Percentiles rank a stretch among this genome's conserved stretches.
These are phyloP conservation scores for Athalia circularis DNA, from an alignment of 2,888 invertebrate species.

Conservation along the genomic window DNA sequence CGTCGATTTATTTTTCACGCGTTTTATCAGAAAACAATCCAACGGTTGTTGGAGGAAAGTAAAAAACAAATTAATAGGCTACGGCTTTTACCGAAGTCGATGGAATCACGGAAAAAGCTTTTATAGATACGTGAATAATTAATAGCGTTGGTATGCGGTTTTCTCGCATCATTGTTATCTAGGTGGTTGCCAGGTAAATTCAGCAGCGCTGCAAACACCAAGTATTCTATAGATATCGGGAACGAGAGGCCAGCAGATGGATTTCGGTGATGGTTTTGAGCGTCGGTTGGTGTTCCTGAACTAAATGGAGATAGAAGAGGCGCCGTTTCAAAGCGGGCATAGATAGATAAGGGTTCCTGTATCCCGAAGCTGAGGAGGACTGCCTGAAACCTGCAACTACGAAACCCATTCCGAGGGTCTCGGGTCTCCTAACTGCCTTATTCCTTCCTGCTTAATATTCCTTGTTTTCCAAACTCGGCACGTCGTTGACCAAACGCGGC, in stretches of 20 bases:
- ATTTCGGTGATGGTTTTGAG: not conserved
- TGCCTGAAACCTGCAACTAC: not conserved
- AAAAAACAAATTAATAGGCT: too few relatives aligned
- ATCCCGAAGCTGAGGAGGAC: too few relatives aligned
- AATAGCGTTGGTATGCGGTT: too few relatives aligned
- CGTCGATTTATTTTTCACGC: too few relatives aligned
- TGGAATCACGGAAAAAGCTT: not conserved
- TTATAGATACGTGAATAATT: too few relatives aligned
- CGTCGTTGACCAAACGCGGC: constrained; percentile 16
- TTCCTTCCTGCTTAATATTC: constrained; percentile 48
- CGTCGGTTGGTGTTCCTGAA: constrained; percentile 10
- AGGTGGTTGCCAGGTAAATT: constrained; percentile 54
- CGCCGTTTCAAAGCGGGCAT: constrained; percentile 26
- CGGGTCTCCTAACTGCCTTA: constrained; percentile 44
- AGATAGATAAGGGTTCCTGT: constrained; percentile 46
- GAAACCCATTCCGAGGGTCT: constrained; percentile 46
- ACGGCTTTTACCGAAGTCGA: too few relatives aligned
- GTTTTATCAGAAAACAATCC: too few relatives aligned
- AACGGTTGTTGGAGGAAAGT: too few relatives aligned
- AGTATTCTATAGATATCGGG: constrained; percentile 13
- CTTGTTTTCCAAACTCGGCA: constrained; percentile 35
- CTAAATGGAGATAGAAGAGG: constrained; percentile 48
- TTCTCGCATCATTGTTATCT: too few relatives aligned
- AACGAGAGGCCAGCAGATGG: constrained; percentile 14
- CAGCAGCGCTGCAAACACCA: constrained; percentile 47